These are phyloP conservation scores for Crioceris asparagi DNA, from an alignment of 2,888 invertebrate species.

Conservation along the genomic window DNA sequence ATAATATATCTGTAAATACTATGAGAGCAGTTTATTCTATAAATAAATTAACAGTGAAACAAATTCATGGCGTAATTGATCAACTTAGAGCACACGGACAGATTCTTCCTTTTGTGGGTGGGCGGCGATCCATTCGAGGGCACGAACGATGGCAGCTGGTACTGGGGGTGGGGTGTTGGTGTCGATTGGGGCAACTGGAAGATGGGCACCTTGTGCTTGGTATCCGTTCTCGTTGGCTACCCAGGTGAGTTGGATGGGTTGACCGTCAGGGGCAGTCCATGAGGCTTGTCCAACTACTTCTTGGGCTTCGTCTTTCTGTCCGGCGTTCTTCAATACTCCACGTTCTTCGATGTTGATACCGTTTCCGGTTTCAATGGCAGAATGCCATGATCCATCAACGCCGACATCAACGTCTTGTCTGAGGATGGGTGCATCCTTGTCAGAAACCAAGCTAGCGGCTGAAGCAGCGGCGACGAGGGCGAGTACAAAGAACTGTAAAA, in stretches of 20 bases:
- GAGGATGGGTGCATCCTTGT: constrained; percentile 23
- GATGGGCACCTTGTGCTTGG: constrained; percentile 49
- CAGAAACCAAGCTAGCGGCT: not conserved
- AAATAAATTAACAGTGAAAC: no score
- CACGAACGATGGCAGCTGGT: constrained; percentile 54
- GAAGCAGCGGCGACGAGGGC: not conserved
- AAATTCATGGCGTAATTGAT: no score
- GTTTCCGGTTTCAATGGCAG: constrained; percentile 43
- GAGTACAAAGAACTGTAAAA: not conserved
- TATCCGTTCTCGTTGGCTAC: constrained; percentile 37
- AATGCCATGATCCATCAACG: constrained; percentile 39
- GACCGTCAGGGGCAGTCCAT: constrained; percentile 24
- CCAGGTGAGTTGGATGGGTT: constrained; percentile 11
- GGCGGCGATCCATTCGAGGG: constrained; percentile 54
- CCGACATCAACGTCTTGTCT: constrained; percentile 21
- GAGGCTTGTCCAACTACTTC: constrained; percentile 22
- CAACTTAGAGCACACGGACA: no score
- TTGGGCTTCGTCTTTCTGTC: constrained; percentile 24
- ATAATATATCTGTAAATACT: no score
- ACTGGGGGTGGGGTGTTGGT: constrained; percentile 61
- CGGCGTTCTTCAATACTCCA: constrained; percentile 29
- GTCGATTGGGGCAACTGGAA: constrained; percentile 47
- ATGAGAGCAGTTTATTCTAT: no score
- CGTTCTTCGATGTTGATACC: constrained; percentile 38
- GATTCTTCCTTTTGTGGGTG: constrained; percentile 39